phyloP scores from a whole-genome alignment of 2,888 invertebrate species.

The Poecilobothrus nobilitatus region DNA sequence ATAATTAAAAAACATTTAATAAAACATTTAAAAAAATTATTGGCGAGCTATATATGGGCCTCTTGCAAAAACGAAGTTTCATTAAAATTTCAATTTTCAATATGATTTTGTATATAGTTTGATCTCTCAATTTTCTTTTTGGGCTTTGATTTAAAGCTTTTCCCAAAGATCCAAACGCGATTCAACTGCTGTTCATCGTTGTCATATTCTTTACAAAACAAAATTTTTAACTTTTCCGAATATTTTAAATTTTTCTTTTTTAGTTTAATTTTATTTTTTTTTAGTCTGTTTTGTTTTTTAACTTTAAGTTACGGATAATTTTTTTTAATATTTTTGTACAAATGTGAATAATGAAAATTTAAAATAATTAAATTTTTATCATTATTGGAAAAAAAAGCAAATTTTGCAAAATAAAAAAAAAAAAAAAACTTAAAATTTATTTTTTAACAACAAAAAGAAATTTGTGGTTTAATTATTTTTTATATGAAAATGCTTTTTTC shows the following conservation, averaged over 20 bases:
- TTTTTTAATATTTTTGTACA: slow-evolving; percentile 16
- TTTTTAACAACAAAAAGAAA: slow-evolving; percentile 17
- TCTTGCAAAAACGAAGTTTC: slow-evolving; percentile 48
- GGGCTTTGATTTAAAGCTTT: no score
- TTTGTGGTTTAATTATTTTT: neutral
- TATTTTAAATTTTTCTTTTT: slow-evolving; percentile 21
- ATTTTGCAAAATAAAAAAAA: slow-evolving; percentile 11
- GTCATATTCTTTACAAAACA: slow-evolving; percentile 22
- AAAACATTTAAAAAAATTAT: slow-evolving; percentile 29
- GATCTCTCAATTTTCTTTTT: no score
- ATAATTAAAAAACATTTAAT: neutral
- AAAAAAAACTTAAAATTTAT: slow-evolving; percentile 20
- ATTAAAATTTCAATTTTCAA: slow-evolving; percentile 17
- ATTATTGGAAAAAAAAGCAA: slow-evolving; percentile 18
- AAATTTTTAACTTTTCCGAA: no score
- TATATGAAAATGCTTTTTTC: no score
- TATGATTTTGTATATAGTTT: slow-evolving; percentile 1
- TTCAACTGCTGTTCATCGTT: neutral
- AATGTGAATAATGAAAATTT: neutral
- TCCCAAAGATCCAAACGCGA: no score
- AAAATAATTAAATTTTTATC: slow-evolving; percentile 19
- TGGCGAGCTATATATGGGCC: slow-evolving; percentile 47
- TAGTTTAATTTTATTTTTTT: slow-evolving; percentile 18
- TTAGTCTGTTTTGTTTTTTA: no score
- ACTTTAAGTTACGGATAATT: slow-evolving; percentile 20